These are phyloP conservation scores for Apotomis capreana DNA, from an alignment of 2,888 invertebrate genomes.

Conservation along the genomic window DNA sequence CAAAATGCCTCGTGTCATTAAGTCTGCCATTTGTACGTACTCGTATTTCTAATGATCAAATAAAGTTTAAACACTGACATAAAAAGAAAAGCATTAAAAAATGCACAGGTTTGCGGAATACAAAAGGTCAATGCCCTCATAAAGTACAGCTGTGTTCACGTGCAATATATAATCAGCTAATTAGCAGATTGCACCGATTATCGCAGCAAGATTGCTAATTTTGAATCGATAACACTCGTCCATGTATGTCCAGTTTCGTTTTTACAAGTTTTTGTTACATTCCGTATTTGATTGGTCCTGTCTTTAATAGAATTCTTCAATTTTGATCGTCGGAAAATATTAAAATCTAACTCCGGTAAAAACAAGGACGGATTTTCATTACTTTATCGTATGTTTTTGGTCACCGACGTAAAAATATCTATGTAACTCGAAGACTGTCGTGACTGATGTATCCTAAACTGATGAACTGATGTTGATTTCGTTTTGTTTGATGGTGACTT, in stretches of 20 bases:
- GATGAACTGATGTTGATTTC: too few species aligned
- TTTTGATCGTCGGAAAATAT: not conserved
- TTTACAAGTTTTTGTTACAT: not conserved
- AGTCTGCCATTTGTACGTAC: too few species aligned
- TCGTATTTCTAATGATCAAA: too few species aligned
- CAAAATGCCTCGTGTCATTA: too few species aligned
- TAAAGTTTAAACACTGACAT: too few species aligned
- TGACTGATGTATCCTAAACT: too few species aligned
- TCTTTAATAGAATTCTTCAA: not conserved
- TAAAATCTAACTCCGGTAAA: too few species aligned
- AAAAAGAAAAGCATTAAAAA: not conserved
- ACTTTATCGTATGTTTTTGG: too few species aligned
- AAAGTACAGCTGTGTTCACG: conserved; percentile 25
- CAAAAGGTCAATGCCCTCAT: conserved; percentile 28
- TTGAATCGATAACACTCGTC: conserved; percentile 19
- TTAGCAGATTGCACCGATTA: conserved; percentile 36
- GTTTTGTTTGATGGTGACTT: too few species aligned
- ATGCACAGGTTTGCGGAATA: not conserved
- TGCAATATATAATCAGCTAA: conserved; percentile 30
- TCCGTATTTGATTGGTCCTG: not conserved
- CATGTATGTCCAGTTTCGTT: not conserved
- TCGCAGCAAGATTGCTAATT: conserved; percentile 18
- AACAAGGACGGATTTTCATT: too few species aligned
- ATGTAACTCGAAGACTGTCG: too few species aligned
- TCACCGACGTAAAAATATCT: too few species aligned